phyloP scores from a whole-genome alignment of 2,888 invertebrate species.

The Aporophyla lueneburgensis region DNA sequence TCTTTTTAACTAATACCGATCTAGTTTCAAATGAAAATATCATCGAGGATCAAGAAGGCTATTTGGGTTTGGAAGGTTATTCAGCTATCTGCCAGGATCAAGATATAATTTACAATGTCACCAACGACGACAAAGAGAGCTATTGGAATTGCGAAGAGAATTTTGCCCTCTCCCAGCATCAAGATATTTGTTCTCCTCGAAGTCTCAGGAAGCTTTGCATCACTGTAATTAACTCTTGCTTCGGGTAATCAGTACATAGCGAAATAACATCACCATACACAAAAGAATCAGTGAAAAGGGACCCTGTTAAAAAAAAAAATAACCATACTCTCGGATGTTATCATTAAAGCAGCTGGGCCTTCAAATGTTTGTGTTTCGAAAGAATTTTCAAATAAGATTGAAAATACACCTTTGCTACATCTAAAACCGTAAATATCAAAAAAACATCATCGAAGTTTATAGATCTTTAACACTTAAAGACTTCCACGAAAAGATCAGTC shows the following conservation, averaged over 20 bases:
- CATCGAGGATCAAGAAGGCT: background rate
- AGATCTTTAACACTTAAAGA: background rate
- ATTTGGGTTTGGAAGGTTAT: constrained; percentile 1
- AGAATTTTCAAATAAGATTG: background rate
- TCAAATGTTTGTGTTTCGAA: constrained; percentile 2
- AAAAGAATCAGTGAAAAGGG: background rate
- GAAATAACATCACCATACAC: no score
- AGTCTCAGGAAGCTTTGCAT: no score
- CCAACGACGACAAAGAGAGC: background rate
- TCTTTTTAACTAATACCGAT: background rate
- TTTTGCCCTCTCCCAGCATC: background rate
- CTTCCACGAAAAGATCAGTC: no score
- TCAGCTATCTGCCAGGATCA: background rate
- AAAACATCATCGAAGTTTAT: background rate
- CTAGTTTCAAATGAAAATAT: background rate
- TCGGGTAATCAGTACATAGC: no score
- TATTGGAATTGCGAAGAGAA: background rate
- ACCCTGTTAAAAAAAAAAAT: background rate
- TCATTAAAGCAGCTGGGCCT: background rate
- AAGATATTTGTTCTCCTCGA: background rate
- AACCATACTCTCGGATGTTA: background rate
- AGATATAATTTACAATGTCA: background rate
- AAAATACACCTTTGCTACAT: background rate
- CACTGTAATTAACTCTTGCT: no score
- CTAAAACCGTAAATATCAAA: background rate